phyloP scores from a whole-genome alignment of 2,888 invertebrate species.

The Spodoptera exigua region DNA sequence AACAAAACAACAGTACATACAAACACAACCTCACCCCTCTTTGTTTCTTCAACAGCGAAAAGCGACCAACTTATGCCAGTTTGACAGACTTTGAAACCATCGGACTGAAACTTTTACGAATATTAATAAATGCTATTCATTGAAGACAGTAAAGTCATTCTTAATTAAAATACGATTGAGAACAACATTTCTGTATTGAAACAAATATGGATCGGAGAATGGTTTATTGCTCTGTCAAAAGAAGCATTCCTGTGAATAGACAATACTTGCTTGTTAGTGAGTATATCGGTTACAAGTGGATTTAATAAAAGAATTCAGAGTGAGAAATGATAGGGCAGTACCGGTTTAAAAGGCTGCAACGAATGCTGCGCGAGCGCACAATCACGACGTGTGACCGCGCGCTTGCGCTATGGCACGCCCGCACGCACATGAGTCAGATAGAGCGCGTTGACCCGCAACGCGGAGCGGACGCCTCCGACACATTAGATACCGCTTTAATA shows the following conservation, averaged over 20 bases:
- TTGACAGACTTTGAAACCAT: slow-evolving; percentile 23
- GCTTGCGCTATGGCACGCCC: slow-evolving; percentile 47
- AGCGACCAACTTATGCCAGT: slow-evolving; percentile 27
- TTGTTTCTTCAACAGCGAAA: slow-evolving; percentile 36
- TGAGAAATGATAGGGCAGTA: slow-evolving; percentile 48
- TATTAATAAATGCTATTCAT: slow-evolving; percentile 37
- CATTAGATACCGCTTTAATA: slow-evolving; percentile 59
- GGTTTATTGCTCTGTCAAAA: slow-evolving; percentile 11
- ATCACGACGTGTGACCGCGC: slow-evolving; percentile 55
- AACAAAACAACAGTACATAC: slow-evolving; percentile 41
- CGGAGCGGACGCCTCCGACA: slow-evolving; percentile 66
- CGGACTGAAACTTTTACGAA: slow-evolving; percentile 34
- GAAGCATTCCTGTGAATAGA: slow-evolving; percentile 28
- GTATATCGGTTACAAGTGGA: slow-evolving; percentile 34
- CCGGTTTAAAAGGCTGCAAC: slow-evolving; percentile 57
- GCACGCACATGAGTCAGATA: slow-evolving; percentile 68
- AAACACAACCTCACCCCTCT: slow-evolving; percentile 28
- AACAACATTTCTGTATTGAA: slow-evolving; percentile 13
- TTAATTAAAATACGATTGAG: slow-evolving; percentile 23
- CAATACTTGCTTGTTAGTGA: slow-evolving; percentile 16
- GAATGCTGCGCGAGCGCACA: slow-evolving; percentile 62
- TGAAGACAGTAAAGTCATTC: slow-evolving; percentile 10
- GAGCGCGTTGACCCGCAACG: slow-evolving; percentile 81
- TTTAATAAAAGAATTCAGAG: slow-evolving; percentile 37
- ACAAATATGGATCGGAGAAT: slow-evolving; percentile 6